Evolutionary conservation across 1,140 invertebrate genomes (phyloP).

Genomic region (Laodelphax striatellus): DNA sequence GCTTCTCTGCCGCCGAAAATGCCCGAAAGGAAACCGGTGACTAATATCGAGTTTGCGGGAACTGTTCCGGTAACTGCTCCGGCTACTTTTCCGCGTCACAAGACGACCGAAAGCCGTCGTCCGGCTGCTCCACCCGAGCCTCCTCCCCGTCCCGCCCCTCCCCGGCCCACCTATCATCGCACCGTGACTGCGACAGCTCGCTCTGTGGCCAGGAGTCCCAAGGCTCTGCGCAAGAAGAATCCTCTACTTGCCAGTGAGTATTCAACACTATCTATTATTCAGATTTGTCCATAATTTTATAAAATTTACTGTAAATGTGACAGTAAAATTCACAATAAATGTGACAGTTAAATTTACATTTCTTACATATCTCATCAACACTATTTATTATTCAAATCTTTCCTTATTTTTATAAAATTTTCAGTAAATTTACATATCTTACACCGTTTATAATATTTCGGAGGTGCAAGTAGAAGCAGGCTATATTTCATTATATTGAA

Average conservation of each 20-base stretch:
- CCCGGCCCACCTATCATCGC: constrained; percentile 33
- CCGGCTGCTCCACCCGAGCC: constrained; percentile 34
- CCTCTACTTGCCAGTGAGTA: constrained; percentile 54
- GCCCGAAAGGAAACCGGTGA: constrained; percentile 8
- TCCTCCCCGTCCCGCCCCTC: constrained; percentile 32
- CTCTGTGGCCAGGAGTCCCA: constrained; percentile 26
- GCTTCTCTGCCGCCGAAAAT: constrained; percentile 4
- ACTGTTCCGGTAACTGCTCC: constrained; percentile 6
- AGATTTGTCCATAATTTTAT: no score
- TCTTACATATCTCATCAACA: no score
- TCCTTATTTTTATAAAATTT: no score
- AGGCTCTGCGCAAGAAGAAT: constrained; percentile 49
- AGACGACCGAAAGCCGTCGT: constrained; percentile 26
- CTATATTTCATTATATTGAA: no score
- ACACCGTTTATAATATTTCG: no score
- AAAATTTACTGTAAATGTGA: no score
- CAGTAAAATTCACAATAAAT: no score
- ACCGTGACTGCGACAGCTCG: constrained; percentile 38
- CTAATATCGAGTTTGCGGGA: constrained; percentile 8
- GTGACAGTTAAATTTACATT: no score
- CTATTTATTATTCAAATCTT: no score
- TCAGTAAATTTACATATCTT: no score
- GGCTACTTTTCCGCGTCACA: constrained; percentile 20
- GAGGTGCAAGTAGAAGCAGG: no score
- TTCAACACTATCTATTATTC: neutral